Conservation (phyloP, 2,797 vertebrate genomes). For the Erethizon dorsatum region DNA sequence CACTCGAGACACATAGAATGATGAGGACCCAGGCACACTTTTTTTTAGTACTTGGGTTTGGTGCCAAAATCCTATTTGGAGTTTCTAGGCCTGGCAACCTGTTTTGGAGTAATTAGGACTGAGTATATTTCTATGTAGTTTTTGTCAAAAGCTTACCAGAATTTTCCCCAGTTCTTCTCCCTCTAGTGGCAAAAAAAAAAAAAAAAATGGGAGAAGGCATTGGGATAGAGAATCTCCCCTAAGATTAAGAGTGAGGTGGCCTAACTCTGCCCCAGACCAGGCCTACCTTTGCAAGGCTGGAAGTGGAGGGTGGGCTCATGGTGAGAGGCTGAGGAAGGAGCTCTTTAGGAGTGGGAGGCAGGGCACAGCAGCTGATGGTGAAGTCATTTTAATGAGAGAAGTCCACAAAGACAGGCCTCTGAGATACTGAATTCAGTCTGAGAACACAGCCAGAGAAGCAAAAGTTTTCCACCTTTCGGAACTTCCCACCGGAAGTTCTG, state of each 20-base stretch:
- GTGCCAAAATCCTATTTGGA: background rate
- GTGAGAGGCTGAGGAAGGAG: background rate
- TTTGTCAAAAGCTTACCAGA: background rate
- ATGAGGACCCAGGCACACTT: background rate
- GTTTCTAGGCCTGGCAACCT: background rate
- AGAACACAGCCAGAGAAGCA: background rate
- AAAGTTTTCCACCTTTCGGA: background rate
- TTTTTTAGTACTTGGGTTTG: background rate
- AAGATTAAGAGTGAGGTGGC: background rate
- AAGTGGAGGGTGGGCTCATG: background rate
- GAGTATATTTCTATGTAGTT: background rate
- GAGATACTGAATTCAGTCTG: background rate
- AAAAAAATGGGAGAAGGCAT: rapidly evolving
- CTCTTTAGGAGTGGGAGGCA: background rate
- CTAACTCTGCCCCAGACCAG: background rate
- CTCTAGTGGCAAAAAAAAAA: background rate
- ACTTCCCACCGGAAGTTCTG: background rate
- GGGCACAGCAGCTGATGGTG: background rate
- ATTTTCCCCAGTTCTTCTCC: background rate
- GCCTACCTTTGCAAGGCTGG: background rate
- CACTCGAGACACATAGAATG: rapidly evolving
- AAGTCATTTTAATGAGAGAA: background rate
- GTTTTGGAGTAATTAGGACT: background rate
- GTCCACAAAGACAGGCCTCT: background rate
- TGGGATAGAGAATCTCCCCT: background rate